phyloP scores from a whole-genome alignment of 2,113 vertebrate species.

The Oxyura jamaicensis region DNA sequence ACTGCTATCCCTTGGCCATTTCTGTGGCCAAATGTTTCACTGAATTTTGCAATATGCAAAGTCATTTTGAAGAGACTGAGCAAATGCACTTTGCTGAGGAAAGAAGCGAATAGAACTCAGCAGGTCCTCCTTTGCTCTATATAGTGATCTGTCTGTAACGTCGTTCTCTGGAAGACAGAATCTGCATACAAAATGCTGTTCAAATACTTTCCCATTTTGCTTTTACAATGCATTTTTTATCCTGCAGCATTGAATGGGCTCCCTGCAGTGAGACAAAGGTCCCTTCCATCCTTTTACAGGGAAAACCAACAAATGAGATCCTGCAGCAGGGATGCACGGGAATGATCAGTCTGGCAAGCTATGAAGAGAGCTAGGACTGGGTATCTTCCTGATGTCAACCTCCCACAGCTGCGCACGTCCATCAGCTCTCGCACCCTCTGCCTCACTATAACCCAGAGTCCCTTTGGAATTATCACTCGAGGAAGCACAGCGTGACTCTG shows the following conservation, averaged over 20 bases:
- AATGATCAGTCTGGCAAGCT: background rate
- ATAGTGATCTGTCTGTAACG: background rate
- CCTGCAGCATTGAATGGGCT: background rate
- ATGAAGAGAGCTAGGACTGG: background rate
- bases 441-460: background rate
- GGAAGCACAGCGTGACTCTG: background rate
- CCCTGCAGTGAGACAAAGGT: background rate
- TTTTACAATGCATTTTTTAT: background rate
- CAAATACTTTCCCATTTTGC: background rate
- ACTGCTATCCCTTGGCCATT: background rate
- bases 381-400: background rate
- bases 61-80: background rate
- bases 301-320: background rate
- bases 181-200: background rate
- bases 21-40: background rate
- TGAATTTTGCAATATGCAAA: background rate
- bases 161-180: background rate
- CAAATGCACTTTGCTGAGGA: background rate
- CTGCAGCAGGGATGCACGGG: background rate
- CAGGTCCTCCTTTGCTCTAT: background rate
- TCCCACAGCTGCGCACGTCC: no score
- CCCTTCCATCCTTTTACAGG: background rate
- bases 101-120: background rate
- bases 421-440: background rate
- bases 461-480: background rate